These are phyloP conservation scores for Salpingus planirostris DNA, from an alignment of 2,888 invertebrate genomes.

Conservation along the genomic window DNA sequence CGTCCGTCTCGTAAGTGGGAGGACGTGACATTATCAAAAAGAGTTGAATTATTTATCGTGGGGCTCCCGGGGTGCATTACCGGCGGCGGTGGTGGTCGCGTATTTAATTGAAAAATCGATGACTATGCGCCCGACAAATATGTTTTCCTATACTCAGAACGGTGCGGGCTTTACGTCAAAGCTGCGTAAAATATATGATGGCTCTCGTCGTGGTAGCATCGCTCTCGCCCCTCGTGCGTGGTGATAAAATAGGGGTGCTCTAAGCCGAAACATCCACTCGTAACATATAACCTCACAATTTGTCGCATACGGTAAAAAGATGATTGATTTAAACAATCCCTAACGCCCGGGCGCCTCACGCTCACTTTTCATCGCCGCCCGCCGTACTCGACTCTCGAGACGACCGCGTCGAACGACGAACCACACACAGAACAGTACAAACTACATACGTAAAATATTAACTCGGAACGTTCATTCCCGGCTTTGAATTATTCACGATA, in stretches of 20 bases:
- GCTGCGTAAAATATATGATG: conserved; percentile 17
- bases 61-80: too few relatives aligned
- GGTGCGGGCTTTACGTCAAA: conserved; percentile 13
- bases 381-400: conserved; percentile 3
- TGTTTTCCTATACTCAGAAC: conserved; percentile 18
- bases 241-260: conserved; percentile 20
- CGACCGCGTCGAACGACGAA: conserved; percentile 12
- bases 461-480: conserved; percentile 1
- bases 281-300: conserved; percentile 26
- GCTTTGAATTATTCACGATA: too few relatives aligned
- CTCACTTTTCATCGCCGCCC: conserved; percentile 16
- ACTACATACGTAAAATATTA: conserved; percentile 7
- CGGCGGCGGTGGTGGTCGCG: too few relatives aligned
- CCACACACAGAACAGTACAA: conserved; percentile 8
- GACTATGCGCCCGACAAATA: conserved; percentile 11
- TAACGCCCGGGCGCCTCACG: conserved; percentile 17
- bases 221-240: conserved; percentile 17
- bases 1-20: conserved; percentile 13
- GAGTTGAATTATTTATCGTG: neutral
- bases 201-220: conserved; percentile 18
- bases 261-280: conserved; percentile 24
- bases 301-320: conserved; percentile 28
- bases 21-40: neutral
- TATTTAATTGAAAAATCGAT: conserved; percentile 23
- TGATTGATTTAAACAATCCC: conserved; percentile 30